Conservation (phyloP, 2,113 vertebrate species). For the Eulemur rufifrons region DNA sequence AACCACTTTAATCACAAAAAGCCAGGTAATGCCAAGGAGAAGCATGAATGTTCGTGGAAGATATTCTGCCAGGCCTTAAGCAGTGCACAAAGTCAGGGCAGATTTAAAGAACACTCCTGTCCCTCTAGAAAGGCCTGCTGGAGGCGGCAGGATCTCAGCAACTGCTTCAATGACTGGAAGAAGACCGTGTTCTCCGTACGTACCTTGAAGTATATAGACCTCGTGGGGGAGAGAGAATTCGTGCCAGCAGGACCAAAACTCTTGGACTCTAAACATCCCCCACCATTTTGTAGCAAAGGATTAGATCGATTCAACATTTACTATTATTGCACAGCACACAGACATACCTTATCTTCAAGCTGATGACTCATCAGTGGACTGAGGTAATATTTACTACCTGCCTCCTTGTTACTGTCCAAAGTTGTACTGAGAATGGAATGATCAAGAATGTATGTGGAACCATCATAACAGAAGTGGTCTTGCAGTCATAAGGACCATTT, state of each 20-base stretch:
- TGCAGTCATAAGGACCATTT: not conserved
- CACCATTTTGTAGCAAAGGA: not conserved
- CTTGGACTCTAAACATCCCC: not conserved
- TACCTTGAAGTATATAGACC: not conserved
- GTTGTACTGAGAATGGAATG: not conserved
- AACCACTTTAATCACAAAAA: not conserved
- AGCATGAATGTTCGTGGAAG: not conserved
- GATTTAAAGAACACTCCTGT: not conserved
- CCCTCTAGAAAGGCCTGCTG: not conserved
- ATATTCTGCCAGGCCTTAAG: not conserved
- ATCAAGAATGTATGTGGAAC: not conserved
- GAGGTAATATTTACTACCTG: not conserved
- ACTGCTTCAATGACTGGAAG: not conserved
- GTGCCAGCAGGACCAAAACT: not conserved
- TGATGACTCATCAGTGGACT: not conserved
- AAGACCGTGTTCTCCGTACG: not conserved
- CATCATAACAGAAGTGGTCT: not conserved
- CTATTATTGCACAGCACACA: not conserved
- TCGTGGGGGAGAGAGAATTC: not conserved
- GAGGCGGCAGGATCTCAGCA: not conserved
- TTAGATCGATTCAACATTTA: not conserved
- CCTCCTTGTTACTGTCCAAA: not conserved
- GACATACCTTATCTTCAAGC: not conserved
- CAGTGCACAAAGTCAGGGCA: not conserved
- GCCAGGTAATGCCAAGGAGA: not conserved